Evolutionary conservation across 2,797 vertebrate species (phyloP).

Genomic region (Gobio occitaniae): DNA sequence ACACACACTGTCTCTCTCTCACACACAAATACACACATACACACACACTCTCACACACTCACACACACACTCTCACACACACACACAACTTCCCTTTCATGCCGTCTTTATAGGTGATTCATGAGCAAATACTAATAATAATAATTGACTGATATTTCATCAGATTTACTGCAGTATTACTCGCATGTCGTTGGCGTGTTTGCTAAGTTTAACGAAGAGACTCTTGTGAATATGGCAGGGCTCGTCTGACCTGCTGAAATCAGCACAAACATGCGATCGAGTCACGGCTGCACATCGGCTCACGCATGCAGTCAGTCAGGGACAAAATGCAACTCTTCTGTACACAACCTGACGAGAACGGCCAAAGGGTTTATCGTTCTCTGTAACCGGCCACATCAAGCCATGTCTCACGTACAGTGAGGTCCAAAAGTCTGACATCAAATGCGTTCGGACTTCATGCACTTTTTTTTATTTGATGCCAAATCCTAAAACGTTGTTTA

Average conservation of each 20-base stretch:
- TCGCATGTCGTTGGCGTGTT: background rate
- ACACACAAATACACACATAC: no score
- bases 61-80: background rate
- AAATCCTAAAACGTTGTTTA: background rate
- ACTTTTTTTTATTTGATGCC: background rate
- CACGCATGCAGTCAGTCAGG: constrained; percentile 10
- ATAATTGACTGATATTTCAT: background rate
- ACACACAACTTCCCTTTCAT: background rate
- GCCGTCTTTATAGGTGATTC: background rate
- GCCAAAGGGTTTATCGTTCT: constrained; percentile 18
- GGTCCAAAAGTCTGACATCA: constrained; percentile 18
- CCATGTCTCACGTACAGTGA: constrained; percentile 20
- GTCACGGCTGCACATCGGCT: background rate
- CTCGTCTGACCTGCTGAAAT: background rate
- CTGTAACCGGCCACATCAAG: background rate
- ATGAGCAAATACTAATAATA: background rate
- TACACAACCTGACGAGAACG: constrained; percentile 24
- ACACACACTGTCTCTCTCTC: no score
- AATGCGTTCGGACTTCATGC: no score
- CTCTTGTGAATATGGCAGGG: background rate
- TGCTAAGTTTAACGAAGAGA: background rate
- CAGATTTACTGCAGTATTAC: background rate
- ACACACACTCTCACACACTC: no score
- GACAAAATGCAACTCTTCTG: constrained; percentile 41
- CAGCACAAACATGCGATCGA: background rate